phyloP scores from a whole-genome alignment of 2,888 invertebrate genomes.

The Carterocephalus palaemon region DNA sequence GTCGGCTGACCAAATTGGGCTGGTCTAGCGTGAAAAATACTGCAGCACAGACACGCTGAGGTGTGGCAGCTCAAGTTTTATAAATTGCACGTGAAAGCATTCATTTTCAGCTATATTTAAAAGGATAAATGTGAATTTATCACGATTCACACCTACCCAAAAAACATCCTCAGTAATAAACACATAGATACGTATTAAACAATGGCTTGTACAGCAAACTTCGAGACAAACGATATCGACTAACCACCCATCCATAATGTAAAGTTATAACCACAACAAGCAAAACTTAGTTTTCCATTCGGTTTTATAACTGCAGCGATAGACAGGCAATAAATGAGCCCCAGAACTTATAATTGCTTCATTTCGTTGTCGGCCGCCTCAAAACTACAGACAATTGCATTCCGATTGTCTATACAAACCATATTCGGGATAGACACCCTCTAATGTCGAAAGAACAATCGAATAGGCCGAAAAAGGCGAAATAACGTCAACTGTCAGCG shows the following conservation, averaged over 20 bases:
- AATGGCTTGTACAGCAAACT: constrained; percentile 16
- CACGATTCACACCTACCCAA: no score
- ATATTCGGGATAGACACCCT: constrained; percentile 29
- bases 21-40: constrained; percentile 26
- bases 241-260: constrained; percentile 31
- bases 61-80: constrained; percentile 24
- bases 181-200: no score
- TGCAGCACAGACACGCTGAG: constrained; percentile 21
- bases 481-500: constrained; percentile 42
- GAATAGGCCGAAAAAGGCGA: constrained; percentile 36
- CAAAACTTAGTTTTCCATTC: constrained; percentile 64
- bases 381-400: constrained; percentile 51
- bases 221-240: constrained; percentile 32
- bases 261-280: constrained; percentile 53
- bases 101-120: constrained; percentile 18
- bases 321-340: constrained; percentile 75
- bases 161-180: neutral
- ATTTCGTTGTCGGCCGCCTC: constrained; percentile 58
- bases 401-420: constrained; percentile 45
- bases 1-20: constrained; percentile 36
- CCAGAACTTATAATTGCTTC: constrained; percentile 76
- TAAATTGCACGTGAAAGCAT: constrained; percentile 25
- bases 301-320: constrained; percentile 70
- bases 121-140: constrained; percentile 3
- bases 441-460: constrained; percentile 35